A percentile compares a stretch with the other conserved stretches of the same genome.
Evolutionary conservation across 2,113 vertebrate species (phyloP).

Genomic region (Eulemur rufifrons): DNA sequence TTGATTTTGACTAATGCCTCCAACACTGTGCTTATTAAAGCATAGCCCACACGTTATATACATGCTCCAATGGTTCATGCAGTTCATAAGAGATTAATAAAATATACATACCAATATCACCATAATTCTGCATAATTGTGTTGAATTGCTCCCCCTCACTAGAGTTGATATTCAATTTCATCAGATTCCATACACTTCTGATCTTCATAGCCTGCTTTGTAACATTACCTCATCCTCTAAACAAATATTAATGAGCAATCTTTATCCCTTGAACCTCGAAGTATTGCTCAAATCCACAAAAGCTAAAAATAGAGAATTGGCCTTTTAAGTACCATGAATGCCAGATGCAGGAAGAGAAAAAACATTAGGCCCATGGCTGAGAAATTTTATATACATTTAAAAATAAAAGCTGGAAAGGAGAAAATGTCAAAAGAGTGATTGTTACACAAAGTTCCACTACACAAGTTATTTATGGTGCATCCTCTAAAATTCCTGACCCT

Average conservation of each 20-base stretch:
- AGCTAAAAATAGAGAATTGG: constrained; percentile 68
- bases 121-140: constrained; percentile 40
- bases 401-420: constrained; percentile 62
- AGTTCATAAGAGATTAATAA: constrained; percentile 49
- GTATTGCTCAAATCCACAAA: constrained; percentile 61
- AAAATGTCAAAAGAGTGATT: constrained; percentile 70
- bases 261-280: constrained; percentile 56
- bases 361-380: constrained; percentile 41
- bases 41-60: neutral
- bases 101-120: constrained; percentile 26
- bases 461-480: constrained; percentile 49
- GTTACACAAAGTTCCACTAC: constrained; percentile 53
- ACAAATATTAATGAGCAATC: constrained; percentile 61
- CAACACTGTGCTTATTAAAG: constrained; percentile 35
- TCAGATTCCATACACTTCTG: constrained; percentile 16
- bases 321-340: constrained; percentile 58
- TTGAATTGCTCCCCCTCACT: constrained; percentile 24
- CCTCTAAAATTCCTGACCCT: constrained; percentile 52
- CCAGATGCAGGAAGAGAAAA: constrained; percentile 60
- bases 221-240: constrained; percentile 63
- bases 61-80: neutral
- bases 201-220: constrained; percentile 33
- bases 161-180: constrained; percentile 39
- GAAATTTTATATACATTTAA: constrained; percentile 71
- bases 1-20: constrained; percentile 53